Base-by-base conservation (phyloP, 2,113 vertebrate species). In the Chaetodon auriga region DNA sequence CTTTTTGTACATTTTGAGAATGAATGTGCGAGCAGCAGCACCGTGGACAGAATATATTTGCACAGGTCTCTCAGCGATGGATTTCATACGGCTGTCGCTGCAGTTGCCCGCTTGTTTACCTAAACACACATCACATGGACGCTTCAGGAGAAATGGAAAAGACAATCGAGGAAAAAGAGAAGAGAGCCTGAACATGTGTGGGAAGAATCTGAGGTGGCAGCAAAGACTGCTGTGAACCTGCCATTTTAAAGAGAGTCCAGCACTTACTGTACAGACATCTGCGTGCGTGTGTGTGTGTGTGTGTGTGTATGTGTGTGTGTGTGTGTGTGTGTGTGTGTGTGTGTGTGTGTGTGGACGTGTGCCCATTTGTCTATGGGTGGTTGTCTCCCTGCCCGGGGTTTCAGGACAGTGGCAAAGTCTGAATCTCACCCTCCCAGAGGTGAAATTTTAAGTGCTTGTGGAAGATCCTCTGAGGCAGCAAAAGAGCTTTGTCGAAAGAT, bases 371-470 rank as follows among this genome's bases (percentile, higher is more conserved):
- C 30, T n/a, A 30, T 74, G 80, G 21, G 41, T 64, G 53, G 2
- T 41, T 80, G 51, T 82, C 48, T 69, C 0, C 49, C 46, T 51
- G 0, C 54, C 7, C 0, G 6, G 2, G 61, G 21, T 72, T 71
- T 89, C 23, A 72, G 54, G 83, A 78, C 57, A 70, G 49, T 78
- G 60, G 72, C 25, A 30, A 70, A 81, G 60, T 75, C 53, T 57
- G 35, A 80, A 69, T 60, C 55, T 62, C 49, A 38, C 48, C 51
- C 36, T 83, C 64, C 82, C 73, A 79, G 75, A 71, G 77, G 81
- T 80, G 62, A 89, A 30, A 69, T 87, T 76, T 79, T 84, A 86
- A 83, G 86, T 82, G 45, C 60, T 73, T 74, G 69, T 21, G 48
- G 81, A 61, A 46, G 75, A 85, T 68, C 75, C 71, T 82, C 62